These are phyloP conservation scores for Linnaemya vulpina DNA, from an alignment of 2,888 invertebrate genomes.

Conservation along the genomic window DNA sequence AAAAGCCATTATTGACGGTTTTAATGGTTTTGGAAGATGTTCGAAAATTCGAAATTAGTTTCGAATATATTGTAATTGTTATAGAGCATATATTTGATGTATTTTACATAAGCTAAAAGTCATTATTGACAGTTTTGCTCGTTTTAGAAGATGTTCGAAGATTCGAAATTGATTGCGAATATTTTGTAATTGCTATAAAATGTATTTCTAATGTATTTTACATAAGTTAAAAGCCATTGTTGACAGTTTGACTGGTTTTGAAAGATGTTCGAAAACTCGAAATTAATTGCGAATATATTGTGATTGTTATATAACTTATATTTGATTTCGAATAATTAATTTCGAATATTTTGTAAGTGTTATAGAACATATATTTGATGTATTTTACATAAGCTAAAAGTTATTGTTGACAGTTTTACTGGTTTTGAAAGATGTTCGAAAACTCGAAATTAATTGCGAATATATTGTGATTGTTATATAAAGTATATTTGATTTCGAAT, in stretches of 20 bases:
- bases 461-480: too few species aligned
- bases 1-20: neutral
- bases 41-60: slow-evolving; percentile 35
- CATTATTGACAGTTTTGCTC: neutral
- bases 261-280: too few species aligned
- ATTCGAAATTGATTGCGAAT: slow-evolving; percentile 13
- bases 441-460: too few species aligned
- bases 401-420: neutral
- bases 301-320: too few species aligned
- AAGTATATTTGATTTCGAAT: too few species aligned
- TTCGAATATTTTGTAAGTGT: slow-evolving; percentile 2
- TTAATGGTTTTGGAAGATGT: neutral
- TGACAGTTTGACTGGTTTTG: too few species aligned
- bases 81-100: neutral
- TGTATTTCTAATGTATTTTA: neutral
- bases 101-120: neutral
- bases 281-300: too few species aligned
- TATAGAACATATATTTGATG: neutral
- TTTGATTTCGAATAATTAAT: too few species aligned
- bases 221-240: too few species aligned
- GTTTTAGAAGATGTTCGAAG: slow-evolving; percentile 11
- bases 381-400: neutral
- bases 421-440: slow-evolving; percentile 5
- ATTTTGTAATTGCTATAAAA: neutral
- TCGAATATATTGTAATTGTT: neutral